These are phyloP conservation scores for Geotrupes spiniger DNA, from an alignment of 2,888 invertebrate genomes.

Conservation along the genomic window DNA sequence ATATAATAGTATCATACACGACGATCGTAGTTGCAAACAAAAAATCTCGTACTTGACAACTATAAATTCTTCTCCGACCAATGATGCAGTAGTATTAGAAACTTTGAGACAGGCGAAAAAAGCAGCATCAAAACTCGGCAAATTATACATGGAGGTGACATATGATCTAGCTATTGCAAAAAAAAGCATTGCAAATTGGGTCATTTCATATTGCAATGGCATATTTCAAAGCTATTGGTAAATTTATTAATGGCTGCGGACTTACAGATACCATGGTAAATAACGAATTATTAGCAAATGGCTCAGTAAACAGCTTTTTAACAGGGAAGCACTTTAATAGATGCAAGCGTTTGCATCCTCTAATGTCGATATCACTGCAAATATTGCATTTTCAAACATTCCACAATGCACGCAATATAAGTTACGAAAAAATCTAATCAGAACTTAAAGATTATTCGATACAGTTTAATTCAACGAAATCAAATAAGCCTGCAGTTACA, in stretches of 20 bases:
- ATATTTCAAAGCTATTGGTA: slow-evolving; percentile 38
- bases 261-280: slow-evolving; percentile 31
- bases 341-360: slow-evolving; percentile 33
- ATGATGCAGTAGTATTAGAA: slow-evolving; percentile 33
- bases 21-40: slow-evolving; percentile 30
- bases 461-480: too few species aligned
- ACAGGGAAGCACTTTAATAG: slow-evolving; percentile 36
- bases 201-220: slow-evolving; percentile 39
- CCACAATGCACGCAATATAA: too few species aligned
- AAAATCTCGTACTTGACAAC: slow-evolving; percentile 34
- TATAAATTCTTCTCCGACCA: slow-evolving; percentile 38
- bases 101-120: slow-evolving; percentile 31
- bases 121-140: slow-evolving; percentile 32
- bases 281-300: slow-evolving; percentile 30
- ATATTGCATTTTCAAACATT: too few species aligned
- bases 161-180: slow-evolving; percentile 38
- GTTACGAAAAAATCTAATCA: too few species aligned
- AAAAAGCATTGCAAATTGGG: slow-evolving; percentile 30
- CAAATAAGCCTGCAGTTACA: neutral
- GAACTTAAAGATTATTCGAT: too few species aligned
- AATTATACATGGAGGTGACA: slow-evolving; percentile 33
- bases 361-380: too few species aligned
- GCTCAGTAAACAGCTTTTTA: slow-evolving; percentile 33
- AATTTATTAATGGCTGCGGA: slow-evolving; percentile 34
- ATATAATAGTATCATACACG: slow-evolving; percentile 29